Evolutionary conservation across 2,888 invertebrate genomes (phyloP).

Genomic region (Heliconius aoede): DNA sequence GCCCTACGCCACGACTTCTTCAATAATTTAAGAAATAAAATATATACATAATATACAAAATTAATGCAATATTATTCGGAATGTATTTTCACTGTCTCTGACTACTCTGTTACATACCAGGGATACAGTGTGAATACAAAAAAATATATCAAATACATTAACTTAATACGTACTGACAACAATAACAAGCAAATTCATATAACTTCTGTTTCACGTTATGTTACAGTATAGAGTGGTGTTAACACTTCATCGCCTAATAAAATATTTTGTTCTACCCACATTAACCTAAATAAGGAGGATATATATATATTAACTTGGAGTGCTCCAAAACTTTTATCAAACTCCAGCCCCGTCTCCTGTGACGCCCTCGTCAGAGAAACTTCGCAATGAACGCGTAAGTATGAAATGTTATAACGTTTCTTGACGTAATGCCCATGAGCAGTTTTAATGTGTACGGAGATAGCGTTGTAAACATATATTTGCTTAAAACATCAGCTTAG

Average conservation of each 20-base stretch:
- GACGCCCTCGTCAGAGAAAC: slow-evolving; percentile 51
- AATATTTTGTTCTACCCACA: slow-evolving; percentile 42
- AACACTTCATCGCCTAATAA: slow-evolving; percentile 41
- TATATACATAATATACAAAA: too few species aligned
- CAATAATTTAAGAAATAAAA: too few species aligned
- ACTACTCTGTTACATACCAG: background rate
- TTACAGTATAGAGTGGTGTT: slow-evolving; percentile 10
- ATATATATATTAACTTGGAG: slow-evolving; percentile 47
- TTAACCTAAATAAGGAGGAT: slow-evolving; percentile 45
- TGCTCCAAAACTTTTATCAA: slow-evolving; percentile 50
- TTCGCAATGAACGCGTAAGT: slow-evolving; percentile 51
- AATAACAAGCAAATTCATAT: background rate
- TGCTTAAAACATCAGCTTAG: background rate
- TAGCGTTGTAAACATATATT: background rate
- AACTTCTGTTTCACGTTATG: background rate
- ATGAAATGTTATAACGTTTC: slow-evolving; percentile 44
- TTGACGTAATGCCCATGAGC: slow-evolving; percentile 28
- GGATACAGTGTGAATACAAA: background rate
- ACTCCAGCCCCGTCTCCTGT: slow-evolving; percentile 45
- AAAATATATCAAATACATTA: background rate
- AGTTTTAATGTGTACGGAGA: background rate
- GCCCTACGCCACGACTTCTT: too few species aligned
- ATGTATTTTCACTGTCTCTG: background rate
- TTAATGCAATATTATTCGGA: too few species aligned
- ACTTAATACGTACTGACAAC: background rate